Conservation (phyloP, 1,140 invertebrate genomes). For the Calliopsis andreniformis region DNA sequence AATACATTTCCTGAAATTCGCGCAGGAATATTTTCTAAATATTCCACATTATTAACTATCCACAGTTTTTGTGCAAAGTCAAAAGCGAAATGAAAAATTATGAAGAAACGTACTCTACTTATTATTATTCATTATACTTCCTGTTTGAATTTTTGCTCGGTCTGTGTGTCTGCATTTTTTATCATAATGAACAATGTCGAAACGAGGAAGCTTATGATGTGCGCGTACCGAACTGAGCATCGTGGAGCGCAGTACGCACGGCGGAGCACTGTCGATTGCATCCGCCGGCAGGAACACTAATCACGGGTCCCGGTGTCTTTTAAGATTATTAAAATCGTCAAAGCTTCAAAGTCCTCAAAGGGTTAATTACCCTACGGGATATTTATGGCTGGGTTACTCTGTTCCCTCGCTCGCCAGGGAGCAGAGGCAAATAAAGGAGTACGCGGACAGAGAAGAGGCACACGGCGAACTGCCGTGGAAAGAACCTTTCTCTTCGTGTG, state of each 20-base stretch:
- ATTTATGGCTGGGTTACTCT: slow-evolving; percentile 78
- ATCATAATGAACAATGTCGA: slow-evolving; percentile 32
- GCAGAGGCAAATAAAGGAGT: slow-evolving; percentile 71
- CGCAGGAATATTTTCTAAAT: too few species aligned
- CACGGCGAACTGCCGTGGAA: slow-evolving; percentile 37
- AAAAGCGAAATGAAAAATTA: too few species aligned
- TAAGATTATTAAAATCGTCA: slow-evolving; percentile 81
- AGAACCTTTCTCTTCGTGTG: slow-evolving; percentile 54
- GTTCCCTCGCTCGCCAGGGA: slow-evolving; percentile 63
- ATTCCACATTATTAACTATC: too few species aligned
- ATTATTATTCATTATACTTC: too few species aligned
- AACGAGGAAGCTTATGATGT: slow-evolving; percentile 38
- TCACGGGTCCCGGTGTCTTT: slow-evolving; percentile 76
- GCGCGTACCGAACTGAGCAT: slow-evolving; percentile 45
- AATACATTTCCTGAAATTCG: too few species aligned
- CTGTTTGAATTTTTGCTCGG: background rate
- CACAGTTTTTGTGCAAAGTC: too few species aligned
- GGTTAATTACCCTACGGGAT: slow-evolving; percentile 80
- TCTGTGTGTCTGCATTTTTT: slow-evolving; percentile 22
- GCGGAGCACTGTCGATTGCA: slow-evolving; percentile 69
- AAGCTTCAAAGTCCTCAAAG: slow-evolving; percentile 79
- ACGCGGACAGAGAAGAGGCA: slow-evolving; percentile 48
- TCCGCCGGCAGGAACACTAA: slow-evolving; percentile 72
- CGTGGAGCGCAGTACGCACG: slow-evolving; percentile 29
- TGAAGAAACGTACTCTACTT: too few species aligned